Percentiles rank a stretch among this genome's conserved stretches.
Conservation (phyloP, 2,113 vertebrate species). For the Desmodus rotundus region DNA sequence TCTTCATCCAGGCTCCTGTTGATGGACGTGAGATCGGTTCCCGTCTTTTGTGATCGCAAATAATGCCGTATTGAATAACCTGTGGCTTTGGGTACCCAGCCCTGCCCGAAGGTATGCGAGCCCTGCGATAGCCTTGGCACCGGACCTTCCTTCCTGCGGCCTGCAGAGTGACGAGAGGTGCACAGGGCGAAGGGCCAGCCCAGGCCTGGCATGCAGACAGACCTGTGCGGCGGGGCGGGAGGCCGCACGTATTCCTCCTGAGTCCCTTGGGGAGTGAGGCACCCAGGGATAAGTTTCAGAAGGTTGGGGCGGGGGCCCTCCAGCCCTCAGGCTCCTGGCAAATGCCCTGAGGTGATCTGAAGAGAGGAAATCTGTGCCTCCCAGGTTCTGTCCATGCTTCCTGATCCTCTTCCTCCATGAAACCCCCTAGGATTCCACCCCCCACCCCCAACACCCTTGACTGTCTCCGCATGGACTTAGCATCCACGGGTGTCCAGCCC, state of each 20-base stretch:
- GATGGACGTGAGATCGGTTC: accelerated
- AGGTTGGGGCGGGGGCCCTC: not conserved
- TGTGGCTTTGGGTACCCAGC: not conserved
- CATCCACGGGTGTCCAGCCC: not conserved
- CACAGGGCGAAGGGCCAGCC: not conserved
- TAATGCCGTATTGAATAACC: accelerated
- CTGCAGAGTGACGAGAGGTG: not conserved
- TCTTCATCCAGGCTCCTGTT: not conserved
- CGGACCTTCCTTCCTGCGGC: not conserved
- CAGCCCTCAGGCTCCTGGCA: not conserved
- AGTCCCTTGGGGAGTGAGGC: not conserved
- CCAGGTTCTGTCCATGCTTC: not conserved
- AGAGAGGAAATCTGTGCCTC: not conserved
- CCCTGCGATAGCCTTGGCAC: not conserved
- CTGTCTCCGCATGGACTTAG: not conserved
- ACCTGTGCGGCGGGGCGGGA: not conserved
- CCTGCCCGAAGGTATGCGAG: not conserved
- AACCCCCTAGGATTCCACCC: not conserved
- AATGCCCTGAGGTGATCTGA: not conserved
- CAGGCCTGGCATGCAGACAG: not conserved
- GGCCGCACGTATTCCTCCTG: not conserved
- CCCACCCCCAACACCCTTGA: not conserved
- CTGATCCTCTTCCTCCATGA: not conserved
- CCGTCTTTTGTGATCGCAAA: not conserved
- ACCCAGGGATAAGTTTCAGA: not conserved